These are phyloP conservation scores for Pseudoips prasinana DNA, from an alignment of 2,888 invertebrate species.

Conservation along the genomic window DNA sequence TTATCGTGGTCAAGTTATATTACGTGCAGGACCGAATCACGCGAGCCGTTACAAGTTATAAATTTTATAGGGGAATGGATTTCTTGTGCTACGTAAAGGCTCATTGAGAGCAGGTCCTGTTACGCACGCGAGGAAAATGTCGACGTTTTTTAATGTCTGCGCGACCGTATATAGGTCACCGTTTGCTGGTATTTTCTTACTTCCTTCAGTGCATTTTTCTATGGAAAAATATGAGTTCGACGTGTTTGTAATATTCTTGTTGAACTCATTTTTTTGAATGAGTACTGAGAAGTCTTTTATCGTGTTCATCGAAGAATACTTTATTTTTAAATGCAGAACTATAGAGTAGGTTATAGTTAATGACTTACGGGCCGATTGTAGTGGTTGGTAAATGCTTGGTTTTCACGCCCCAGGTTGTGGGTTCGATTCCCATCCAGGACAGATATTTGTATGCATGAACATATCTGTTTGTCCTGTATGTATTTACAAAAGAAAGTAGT, in stretches of 20 bases:
- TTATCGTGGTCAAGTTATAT: constrained; percentile 48
- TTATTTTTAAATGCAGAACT: too few species aligned
- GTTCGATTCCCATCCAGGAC: too few species aligned
- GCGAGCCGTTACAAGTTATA: constrained; percentile 46
- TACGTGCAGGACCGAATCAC: constrained; percentile 46
- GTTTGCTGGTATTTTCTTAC: constrained; percentile 29
- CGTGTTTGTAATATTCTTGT: constrained; percentile 11
- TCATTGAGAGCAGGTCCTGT: constrained; percentile 37
- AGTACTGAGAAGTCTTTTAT: too few species aligned
- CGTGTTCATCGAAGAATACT: too few species aligned
- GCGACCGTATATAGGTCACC: constrained; percentile 40
- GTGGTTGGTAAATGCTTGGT: too few species aligned
- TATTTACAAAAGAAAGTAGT: too few species aligned
- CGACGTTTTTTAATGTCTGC: constrained; percentile 16
- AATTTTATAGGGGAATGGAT: constrained; percentile 44
- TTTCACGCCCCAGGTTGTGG: too few species aligned
- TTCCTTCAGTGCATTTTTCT: constrained; percentile 33
- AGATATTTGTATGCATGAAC: too few species aligned
- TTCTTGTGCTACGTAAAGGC: constrained; percentile 20
- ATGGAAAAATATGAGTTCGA: constrained; percentile 21
- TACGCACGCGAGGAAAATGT: constrained; percentile 48
- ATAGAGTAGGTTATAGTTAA: too few species aligned
- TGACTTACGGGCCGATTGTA: too few species aligned
- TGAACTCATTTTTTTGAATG: too few species aligned
- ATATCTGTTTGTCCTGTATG: too few species aligned